These are phyloP conservation scores for Polypedilum pembai DNA, from an alignment of 1,140 invertebrate species.

Conservation along the genomic window DNA sequence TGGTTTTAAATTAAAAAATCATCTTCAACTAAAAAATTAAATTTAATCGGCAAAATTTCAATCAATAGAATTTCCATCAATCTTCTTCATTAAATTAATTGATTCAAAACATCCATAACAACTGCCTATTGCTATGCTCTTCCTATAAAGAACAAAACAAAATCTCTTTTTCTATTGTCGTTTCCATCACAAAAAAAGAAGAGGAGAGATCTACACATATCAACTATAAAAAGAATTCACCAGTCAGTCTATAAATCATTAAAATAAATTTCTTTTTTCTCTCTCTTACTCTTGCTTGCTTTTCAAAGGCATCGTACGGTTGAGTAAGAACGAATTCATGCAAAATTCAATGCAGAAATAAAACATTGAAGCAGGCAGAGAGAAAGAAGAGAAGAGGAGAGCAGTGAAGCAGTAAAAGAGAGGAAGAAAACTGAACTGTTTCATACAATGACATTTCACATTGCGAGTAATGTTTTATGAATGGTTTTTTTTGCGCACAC, in stretches of 20 bases:
- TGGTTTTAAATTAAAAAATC: no score
- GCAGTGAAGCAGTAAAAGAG: background rate
- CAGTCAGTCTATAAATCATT: conserved; percentile 6
- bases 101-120: no score
- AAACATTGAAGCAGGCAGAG: background rate
- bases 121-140: no score
- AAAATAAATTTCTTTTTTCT: conserved; percentile 10
- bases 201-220: no score
- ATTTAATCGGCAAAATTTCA: no score
- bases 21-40: no score
- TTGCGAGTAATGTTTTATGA: background rate
- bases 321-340: conserved; percentile 11
- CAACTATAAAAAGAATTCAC: background rate
- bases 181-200: no score
- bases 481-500: background rate
- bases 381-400: background rate
- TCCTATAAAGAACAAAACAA: no score
- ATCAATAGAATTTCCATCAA: no score
- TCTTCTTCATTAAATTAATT: no score
- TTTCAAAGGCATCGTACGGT: conserved; percentile 5
- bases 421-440: conserved; percentile 15
- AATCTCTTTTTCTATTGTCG: no score
- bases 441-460: conserved; percentile 13
- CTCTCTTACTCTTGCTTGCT: background rate
- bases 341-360: background rate